A percentile compares a stretch with the other conserved stretches of the same genome.
phyloP scores from a whole-genome alignment of 2,797 vertebrate genomes.

The Lerista edwardsae region DNA sequence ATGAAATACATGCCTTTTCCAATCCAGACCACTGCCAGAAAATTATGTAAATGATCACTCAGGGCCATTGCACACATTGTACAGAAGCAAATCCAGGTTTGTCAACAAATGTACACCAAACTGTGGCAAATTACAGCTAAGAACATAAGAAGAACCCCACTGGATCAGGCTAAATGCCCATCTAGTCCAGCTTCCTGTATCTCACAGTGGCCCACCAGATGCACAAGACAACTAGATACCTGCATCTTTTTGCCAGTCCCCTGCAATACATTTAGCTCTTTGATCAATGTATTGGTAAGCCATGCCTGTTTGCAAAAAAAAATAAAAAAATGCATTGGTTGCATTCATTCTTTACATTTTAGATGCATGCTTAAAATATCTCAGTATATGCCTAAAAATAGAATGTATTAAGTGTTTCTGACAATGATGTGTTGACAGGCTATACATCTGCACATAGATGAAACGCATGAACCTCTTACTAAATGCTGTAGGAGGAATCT shows the following conservation, averaged over 20 bases:
- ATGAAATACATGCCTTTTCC: background rate
- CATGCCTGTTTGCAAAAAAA: background rate
- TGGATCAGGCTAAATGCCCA: too few species aligned
- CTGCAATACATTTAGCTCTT: too few species aligned
- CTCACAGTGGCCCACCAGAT: too few species aligned
- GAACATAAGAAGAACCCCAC: too few species aligned
- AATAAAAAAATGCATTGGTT: background rate
- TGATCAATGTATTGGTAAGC: background rate
- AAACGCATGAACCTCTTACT: constrained; percentile 13
- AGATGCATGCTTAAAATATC: background rate
- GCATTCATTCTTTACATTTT: background rate
- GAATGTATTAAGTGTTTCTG: background rate
- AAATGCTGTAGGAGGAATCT: constrained; percentile 7
- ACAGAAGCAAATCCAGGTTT: background rate
- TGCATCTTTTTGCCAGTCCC: too few species aligned
- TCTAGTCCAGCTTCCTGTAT: too few species aligned
- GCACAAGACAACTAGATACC: too few species aligned
- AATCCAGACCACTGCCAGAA: background rate
- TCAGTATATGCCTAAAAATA: background rate
- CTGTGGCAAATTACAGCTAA: background rate
- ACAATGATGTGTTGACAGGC: background rate
- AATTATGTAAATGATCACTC: background rate
- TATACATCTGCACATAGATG: constrained; percentile 26
- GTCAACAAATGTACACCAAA: background rate
- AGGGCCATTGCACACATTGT: background rate